Evolutionary conservation across 1,140 invertebrate species (phyloP), one percentile per base, ranked within the genome.

Genomic region (Meloidogyne exigua): DNA sequence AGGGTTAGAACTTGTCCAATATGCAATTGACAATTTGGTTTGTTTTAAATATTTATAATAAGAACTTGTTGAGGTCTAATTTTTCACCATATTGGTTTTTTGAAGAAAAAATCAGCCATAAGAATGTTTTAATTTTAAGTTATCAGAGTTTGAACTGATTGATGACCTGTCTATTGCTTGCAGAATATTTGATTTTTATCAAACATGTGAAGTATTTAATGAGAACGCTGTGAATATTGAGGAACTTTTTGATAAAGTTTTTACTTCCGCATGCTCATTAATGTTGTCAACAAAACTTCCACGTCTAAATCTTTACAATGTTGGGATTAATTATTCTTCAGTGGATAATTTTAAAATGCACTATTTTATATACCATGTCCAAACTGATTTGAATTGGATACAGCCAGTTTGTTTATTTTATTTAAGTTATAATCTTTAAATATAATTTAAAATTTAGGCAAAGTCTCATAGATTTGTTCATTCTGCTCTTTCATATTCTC

Each of bases 111-210:
- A n/a, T n/a, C n/a, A n/a, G n/a, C n/a, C n/a, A n/a, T n/a, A n/a
- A n/a, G n/a, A n/a, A n/a, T n/a, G n/a, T n/a, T 39, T 39, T n/a
- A 57, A n/a, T n/a, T 57, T 57, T n/a, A 7, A 57, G 49, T 4
- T n/a, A 18, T n/a, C n/a, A n/a, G 49, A 57, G 5, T n/a, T 21
- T 57, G 49, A 57, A 9, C 10, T 39, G 9, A 39, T 39, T n/a
- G 49, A 57, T 57, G 49, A 57, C 18, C n/a, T 57, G 18, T 3
- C 49, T n/a, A n/a, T 57, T n/a, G 49, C 49, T n/a, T 57, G 49
- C n/a, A 57, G 49, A 57, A n/a, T 57, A 57, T 57, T n/a, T 57
- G 49, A 57, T n/a, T 57, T 57, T 57, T 57, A 57, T n/a, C 49
- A 57, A 21, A 57, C 49, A 1, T 4, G 5, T n/a, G 49, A 57